A percentile compares a stretch with the other conserved stretches of the same genome.
phyloP scores from a whole-genome alignment of 1,140 invertebrate species.

The Bombus waltoni region DNA sequence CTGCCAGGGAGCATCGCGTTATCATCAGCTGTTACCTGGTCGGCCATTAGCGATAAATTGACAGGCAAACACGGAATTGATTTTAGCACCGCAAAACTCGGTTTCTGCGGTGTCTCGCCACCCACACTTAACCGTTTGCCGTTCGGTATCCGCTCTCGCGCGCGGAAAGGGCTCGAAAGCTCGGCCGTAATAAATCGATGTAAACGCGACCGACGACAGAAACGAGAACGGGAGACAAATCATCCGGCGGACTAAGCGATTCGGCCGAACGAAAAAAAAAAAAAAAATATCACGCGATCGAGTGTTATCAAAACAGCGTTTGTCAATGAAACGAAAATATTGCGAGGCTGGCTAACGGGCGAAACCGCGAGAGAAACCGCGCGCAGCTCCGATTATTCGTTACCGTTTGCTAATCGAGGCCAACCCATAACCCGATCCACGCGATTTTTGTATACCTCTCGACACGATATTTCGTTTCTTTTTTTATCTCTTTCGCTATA shows the following conservation, averaged over 20 bases:
- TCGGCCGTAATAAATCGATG: constrained; percentile 70
- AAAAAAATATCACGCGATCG: constrained; percentile 54
- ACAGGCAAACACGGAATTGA: constrained; percentile 74
- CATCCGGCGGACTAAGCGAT: constrained; percentile 44
- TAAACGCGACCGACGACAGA: constrained; percentile 58
- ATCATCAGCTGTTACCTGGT: constrained; percentile 73
- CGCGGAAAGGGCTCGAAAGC: constrained; percentile 52
- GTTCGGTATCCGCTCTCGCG: constrained; percentile 60
- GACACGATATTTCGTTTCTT: not conserved
- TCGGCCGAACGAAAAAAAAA: not conserved
- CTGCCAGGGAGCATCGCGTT: constrained; percentile 71
- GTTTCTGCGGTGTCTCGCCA: constrained; percentile 69
- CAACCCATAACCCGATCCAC: too few species aligned
- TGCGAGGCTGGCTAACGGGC: not conserved
- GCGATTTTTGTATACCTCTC: not conserved
- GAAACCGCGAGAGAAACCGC: not conserved
- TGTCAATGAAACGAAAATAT: constrained; percentile 48
- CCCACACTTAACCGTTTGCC: constrained; percentile 67
- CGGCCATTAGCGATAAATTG: constrained; percentile 74
- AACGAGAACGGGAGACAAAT: constrained; percentile 51
- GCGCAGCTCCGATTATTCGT: constrained; percentile 5
- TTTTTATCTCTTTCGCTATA: not conserved
- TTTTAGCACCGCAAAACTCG: constrained; percentile 74
- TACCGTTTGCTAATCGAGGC: constrained; percentile 3
- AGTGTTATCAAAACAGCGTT: constrained; percentile 55